Conservation (phyloP, 2,888 invertebrate genomes). For the Urechis unicinctus region DNA sequence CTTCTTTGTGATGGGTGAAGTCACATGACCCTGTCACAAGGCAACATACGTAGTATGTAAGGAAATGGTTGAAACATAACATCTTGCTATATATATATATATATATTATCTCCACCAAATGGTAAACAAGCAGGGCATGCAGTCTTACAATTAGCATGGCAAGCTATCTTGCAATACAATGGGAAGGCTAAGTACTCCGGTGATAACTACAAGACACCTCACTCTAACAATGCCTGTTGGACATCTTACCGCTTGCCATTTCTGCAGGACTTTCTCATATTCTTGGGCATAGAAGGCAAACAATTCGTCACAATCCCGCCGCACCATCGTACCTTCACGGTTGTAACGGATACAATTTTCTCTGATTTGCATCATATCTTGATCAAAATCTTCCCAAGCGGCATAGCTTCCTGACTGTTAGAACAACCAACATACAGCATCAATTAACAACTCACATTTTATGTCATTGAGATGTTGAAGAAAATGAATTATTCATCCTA, state of each 20-base stretch:
- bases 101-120: no score
- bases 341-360: constrained; percentile 48
- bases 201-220: no score
- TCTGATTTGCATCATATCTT: constrained; percentile 46
- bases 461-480: not conserved
- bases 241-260: constrained; percentile 4
- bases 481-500: not conserved
- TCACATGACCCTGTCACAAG: no score
- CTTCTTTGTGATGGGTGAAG: no score
- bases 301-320: constrained; percentile 47
- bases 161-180: no score
- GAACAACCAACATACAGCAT: constrained; percentile 1
- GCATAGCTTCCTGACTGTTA: constrained; percentile 36
- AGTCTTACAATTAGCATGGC: no score
- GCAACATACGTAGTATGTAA: no score
- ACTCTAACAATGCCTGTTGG: no score
- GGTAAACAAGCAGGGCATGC: no score
- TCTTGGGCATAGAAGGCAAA: constrained; percentile 43
- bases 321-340: constrained; percentile 40
- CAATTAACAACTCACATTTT: constrained; percentile 27
- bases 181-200: no score
- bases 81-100: no score
- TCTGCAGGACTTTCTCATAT: constrained; percentile 27
- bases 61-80: no score
- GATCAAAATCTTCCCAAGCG: constrained; percentile 44